A percentile compares a stretch with the other conserved stretches of the same genome.
These are phyloP conservation scores for Clanis bilineata DNA, from an alignment of 2,888 invertebrate genomes.

Conservation along the genomic window DNA sequence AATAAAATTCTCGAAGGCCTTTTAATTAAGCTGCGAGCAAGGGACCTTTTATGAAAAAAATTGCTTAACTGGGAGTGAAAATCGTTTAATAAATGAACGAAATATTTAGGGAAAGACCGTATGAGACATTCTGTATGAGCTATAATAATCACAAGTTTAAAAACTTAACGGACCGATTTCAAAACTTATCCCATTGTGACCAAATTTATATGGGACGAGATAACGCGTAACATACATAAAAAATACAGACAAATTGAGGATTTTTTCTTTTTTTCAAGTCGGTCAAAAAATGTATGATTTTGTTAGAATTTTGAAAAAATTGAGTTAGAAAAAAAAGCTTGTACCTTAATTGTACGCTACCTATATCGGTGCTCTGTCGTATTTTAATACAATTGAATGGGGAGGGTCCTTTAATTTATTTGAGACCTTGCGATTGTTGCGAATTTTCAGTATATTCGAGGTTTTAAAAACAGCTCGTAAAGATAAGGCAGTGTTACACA, in stretches of 20 bases:
- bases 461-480: background rate
- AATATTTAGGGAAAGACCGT: background rate
- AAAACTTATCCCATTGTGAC: too few relatives aligned
- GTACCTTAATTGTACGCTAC: too few relatives aligned
- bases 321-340: too few relatives aligned
- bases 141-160: too few relatives aligned
- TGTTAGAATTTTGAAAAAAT: too few relatives aligned
- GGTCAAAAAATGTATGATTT: too few relatives aligned
- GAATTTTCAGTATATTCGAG: slow-evolving; percentile 1
- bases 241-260: background rate
- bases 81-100: background rate
- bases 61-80: background rate
- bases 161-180: too few relatives aligned
- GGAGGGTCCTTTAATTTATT: background rate
- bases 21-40: background rate
- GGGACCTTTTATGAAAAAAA: background rate
- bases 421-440: background rate
- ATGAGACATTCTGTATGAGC: background rate
- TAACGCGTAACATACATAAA: too few relatives aligned
- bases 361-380: too few relatives aligned
- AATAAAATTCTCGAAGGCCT: background rate
- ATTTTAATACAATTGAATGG: too few relatives aligned
- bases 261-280: background rate
- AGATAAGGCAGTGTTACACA: background rate
- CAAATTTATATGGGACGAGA: too few relatives aligned